Evolutionary conservation across 2,797 vertebrate species (phyloP).

Genomic region (Xiphophorus birchmanni): DNA sequence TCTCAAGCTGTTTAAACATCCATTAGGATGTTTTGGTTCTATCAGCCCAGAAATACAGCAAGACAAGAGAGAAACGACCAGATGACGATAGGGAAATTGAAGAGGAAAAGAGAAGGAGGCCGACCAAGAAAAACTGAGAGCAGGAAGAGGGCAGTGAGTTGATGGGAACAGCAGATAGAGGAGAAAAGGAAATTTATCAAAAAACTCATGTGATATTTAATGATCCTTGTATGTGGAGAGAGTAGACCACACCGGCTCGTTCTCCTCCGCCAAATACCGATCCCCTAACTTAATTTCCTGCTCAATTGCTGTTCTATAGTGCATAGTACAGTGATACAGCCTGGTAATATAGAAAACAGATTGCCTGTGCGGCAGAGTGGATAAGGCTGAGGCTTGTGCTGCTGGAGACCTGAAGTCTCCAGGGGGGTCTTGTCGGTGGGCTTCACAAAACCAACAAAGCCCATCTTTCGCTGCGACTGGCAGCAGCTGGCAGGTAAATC

Average conservation of each 20-base stretch:
- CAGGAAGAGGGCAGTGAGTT: conserved; percentile 52
- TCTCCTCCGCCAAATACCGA: conserved; percentile 87
- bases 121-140: conserved; percentile 42
- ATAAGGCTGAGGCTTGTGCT: conserved; percentile 83
- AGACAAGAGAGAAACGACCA: conserved; percentile 54
- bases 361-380: conserved; percentile 86
- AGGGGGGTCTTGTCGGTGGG: conserved; percentile 85
- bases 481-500: conserved; percentile 86
- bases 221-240: conserved; percentile 86
- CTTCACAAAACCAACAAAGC: conserved; percentile 88
- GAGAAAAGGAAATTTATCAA: conserved; percentile 80
- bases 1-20: conserved; percentile 88
- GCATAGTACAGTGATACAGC: conserved; percentile 88
- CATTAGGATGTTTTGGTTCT: conserved; percentile 87
- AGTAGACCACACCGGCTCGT: conserved; percentile 84
- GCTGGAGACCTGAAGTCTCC: conserved; percentile 82
- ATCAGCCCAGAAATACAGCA: conserved; percentile 74
- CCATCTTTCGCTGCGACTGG: conserved; percentile 85
- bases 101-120: conserved; percentile 62
- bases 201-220: conserved; percentile 87
- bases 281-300: conserved; percentile 91
- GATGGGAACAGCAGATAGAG: conserved; percentile 74
- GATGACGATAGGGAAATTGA: conserved; percentile 72
- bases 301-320: conserved; percentile 91
- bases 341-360: conserved; percentile 90